A percentile compares a stretch with the other conserved stretches of the same genome.
Conservation (phyloP, 2,113 vertebrate genomes). For the Colinus virginianus region DNA sequence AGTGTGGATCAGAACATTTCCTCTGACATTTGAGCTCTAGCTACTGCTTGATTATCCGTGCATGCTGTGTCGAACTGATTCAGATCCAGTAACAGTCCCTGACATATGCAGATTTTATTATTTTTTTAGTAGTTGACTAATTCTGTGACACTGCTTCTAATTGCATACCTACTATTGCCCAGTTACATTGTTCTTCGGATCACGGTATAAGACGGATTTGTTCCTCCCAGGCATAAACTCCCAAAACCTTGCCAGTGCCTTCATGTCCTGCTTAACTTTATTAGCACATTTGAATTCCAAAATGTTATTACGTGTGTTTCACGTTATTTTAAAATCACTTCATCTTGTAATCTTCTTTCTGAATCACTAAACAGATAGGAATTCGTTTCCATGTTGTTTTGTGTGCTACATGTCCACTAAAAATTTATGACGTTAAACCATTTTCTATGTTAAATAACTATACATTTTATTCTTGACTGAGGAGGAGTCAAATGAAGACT, state of each 20-base stretch:
- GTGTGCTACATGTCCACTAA: background rate
- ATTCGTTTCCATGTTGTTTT: background rate
- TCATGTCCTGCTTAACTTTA: background rate
- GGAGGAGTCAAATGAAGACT: background rate
- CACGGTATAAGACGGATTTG: background rate
- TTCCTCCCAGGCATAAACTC: background rate
- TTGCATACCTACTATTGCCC: background rate
- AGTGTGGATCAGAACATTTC: background rate
- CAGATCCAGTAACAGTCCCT: background rate
- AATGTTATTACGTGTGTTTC: background rate
- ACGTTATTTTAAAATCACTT: background rate
- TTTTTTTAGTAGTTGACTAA: background rate
- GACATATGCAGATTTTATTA: background rate
- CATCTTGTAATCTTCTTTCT: background rate
- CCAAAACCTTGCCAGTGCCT: background rate
- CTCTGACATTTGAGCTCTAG: background rate
- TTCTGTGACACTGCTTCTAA: background rate
- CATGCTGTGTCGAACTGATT: background rate
- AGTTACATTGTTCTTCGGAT: background rate
- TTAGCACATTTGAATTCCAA: background rate
- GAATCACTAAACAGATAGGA: background rate
- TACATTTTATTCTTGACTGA: background rate
- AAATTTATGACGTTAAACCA: background rate
- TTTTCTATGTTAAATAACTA: background rate
- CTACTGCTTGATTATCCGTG: background rate